phyloP scores from a whole-genome alignment of 1,140 invertebrate species.

The Cydia amplana region DNA sequence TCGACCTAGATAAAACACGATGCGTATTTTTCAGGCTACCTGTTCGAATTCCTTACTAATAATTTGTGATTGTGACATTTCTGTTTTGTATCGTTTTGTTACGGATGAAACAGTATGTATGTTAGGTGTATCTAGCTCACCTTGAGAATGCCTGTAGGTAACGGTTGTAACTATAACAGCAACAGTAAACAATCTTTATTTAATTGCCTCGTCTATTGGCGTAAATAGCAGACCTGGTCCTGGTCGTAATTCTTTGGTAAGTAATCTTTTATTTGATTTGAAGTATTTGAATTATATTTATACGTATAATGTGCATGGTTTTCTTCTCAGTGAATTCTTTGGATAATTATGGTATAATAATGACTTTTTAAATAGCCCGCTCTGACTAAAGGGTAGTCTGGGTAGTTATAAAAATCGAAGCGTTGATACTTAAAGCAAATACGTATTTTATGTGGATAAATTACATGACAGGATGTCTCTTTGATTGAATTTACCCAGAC shows the following conservation, averaged over 20 bases:
- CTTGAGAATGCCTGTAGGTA: too few relatives aligned
- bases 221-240: too few relatives aligned
- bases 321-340: too few relatives aligned
- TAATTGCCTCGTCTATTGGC: too few relatives aligned
- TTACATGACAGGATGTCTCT: conserved; percentile 10
- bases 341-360: too few relatives aligned
- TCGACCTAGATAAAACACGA: not conserved
- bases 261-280: not conserved
- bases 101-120: too few relatives aligned
- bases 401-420: too few relatives aligned
- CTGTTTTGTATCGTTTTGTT: not conserved
- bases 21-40: not conserved
- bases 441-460: conserved; percentile 13
- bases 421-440: not conserved
- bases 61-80: not conserved
- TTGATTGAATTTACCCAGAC: conserved; percentile 22
- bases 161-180: too few relatives aligned
- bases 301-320: not conserved
- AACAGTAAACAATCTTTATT: too few relatives aligned
- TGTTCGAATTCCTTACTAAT: not conserved
- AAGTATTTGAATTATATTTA: not conserved
- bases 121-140: too few relatives aligned
- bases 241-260: not conserved
- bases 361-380: too few relatives aligned
- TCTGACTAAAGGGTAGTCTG: too few relatives aligned